Evolutionary conservation across 2,113 vertebrate genomes (phyloP).

Genomic region (Numenius arquata): DNA sequence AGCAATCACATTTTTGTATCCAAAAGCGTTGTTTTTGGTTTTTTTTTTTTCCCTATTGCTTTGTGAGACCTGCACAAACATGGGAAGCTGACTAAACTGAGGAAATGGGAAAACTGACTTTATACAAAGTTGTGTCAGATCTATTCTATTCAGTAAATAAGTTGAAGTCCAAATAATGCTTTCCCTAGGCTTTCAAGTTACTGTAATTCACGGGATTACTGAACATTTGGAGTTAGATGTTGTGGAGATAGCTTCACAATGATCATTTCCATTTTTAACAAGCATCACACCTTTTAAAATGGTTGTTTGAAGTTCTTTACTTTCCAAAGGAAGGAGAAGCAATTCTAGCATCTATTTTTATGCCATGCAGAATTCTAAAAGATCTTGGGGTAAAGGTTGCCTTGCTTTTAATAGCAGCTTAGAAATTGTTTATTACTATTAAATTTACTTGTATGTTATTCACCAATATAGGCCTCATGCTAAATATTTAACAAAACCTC

Average conservation of each 20-base stretch:
- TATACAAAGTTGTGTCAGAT: background rate
- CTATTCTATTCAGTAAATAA: background rate
- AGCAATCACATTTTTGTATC: background rate
- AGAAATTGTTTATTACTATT: background rate
- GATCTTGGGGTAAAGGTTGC: background rate
- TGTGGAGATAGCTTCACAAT: background rate
- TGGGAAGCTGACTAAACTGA: conserved; percentile 58
- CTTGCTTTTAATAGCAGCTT: background rate
- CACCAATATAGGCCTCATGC: background rate
- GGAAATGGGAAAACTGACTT: conserved; percentile 49
- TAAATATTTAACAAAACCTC: background rate
- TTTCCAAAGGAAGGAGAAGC: background rate
- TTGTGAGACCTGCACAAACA: conserved; percentile 28
- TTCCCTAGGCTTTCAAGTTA: background rate
- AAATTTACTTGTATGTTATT: background rate
- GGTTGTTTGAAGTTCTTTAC: background rate
- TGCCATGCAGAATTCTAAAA: background rate
- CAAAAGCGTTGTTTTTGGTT: background rate
- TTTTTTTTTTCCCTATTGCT: background rate
- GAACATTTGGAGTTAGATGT: background rate
- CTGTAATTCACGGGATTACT: background rate
- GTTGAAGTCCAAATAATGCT: background rate
- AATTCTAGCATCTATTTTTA: background rate
- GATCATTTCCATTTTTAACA: background rate
- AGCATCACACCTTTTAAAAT: background rate